Evolutionary conservation across 2,888 invertebrate genomes (phyloP).

Genomic region (Chrysotoxum bicinctum): DNA sequence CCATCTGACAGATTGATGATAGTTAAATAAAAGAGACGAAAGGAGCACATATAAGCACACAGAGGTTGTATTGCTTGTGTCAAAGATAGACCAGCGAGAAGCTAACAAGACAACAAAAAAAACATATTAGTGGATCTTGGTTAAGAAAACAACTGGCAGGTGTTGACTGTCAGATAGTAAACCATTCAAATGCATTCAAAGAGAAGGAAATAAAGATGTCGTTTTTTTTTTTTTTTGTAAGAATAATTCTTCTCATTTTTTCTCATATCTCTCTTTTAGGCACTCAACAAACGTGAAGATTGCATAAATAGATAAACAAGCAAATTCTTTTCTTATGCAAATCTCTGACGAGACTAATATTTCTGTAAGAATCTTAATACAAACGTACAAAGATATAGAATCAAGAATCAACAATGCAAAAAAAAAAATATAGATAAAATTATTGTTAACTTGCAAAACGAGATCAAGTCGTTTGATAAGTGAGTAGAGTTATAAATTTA

Average conservation of each 20-base stretch:
- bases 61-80: not conserved
- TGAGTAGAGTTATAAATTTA: not conserved
- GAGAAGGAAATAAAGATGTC: slow-evolving; percentile 47
- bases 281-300: slow-evolving; percentile 30
- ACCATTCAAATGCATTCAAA: slow-evolving; percentile 49
- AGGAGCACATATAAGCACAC: not conserved
- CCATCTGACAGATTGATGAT: slow-evolving; percentile 48
- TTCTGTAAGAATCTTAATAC: not conserved
- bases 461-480: slow-evolving; percentile 24
- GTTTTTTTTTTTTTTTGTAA: slow-evolving; percentile 25
- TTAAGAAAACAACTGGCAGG: slow-evolving; percentile 57
- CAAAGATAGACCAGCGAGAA: not conserved
- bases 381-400: not conserved
- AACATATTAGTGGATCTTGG: slow-evolving; percentile 16
- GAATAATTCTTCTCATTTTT: slow-evolving; percentile 11
- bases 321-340: slow-evolving; percentile 46
- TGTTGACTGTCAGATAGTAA: slow-evolving; percentile 62
- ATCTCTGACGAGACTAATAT: not conserved
- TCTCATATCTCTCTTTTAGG: not conserved
- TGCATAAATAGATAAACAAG: slow-evolving; percentile 37
- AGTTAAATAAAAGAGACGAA: not conserved
- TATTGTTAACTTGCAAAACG: slow-evolving; percentile 25
- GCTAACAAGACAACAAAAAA: not conserved
- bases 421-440: slow-evolving; percentile 7
- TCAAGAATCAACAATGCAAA: not conserved